Conservation (phyloP, 2,797 vertebrate genomes). For the Typhlichthys eigenmanni region DNA sequence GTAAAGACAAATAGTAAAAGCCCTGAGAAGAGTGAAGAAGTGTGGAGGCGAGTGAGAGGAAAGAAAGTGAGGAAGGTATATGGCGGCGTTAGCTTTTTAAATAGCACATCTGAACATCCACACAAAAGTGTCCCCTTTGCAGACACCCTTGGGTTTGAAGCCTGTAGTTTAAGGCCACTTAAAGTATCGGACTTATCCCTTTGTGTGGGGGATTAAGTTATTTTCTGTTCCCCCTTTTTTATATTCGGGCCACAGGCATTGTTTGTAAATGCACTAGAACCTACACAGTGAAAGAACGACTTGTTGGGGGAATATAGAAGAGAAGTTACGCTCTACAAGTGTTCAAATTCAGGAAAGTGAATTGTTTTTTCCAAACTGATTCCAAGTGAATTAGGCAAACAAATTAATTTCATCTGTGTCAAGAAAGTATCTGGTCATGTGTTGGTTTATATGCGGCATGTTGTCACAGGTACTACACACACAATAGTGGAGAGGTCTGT, state of each 20-base stretch:
- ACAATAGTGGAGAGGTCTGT: too few relatives aligned
- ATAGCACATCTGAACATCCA: slow-evolving; percentile 62
- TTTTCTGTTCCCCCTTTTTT: slow-evolving; percentile 72
- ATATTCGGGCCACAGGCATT: slow-evolving; percentile 77
- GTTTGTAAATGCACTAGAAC: slow-evolving; percentile 68
- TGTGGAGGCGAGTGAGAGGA: slow-evolving; percentile 27
- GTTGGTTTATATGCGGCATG: too few relatives aligned
- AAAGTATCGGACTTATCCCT: slow-evolving; percentile 73
- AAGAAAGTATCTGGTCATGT: too few relatives aligned
- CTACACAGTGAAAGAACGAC: slow-evolving; percentile 36
- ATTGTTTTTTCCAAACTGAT: slow-evolving; percentile 54
- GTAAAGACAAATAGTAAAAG: slow-evolving; percentile 70
- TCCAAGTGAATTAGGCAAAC: not conserved
- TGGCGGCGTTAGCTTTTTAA: slow-evolving; percentile 52
- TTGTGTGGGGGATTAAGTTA: slow-evolving; percentile 78
- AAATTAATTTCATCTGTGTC: not conserved
- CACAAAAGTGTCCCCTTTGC: slow-evolving; percentile 32
- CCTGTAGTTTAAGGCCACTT: slow-evolving; percentile 74
- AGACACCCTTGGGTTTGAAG: slow-evolving; percentile 63
- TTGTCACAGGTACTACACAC: too few relatives aligned
- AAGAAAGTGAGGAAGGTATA: slow-evolving; percentile 18
- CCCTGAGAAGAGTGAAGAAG: slow-evolving; percentile 32
- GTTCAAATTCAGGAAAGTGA: slow-evolving; percentile 70
- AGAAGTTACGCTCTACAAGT: slow-evolving; percentile 13
- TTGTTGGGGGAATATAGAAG: slow-evolving; percentile 38